A percentile compares a stretch with the other conserved stretches of the same genome.
phyloP scores from a whole-genome alignment of 2,113 vertebrate genomes.

The Triplophysa tibetana region DNA sequence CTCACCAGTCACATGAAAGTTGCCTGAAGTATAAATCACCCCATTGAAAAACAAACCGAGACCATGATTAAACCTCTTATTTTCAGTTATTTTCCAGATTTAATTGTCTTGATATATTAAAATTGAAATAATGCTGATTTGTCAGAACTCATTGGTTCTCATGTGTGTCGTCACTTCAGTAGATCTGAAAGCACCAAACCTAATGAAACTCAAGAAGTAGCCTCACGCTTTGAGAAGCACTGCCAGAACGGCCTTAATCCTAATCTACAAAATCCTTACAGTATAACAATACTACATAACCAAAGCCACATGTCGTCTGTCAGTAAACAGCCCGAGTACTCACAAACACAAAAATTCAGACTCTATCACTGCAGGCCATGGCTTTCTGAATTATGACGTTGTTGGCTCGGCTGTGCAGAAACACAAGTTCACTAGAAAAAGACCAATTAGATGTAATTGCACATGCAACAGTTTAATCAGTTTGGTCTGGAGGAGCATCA shows the following conservation, averaged over 20 bases:
- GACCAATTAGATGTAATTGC: slow-evolving; percentile 51
- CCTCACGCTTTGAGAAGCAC: too few species aligned
- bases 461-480: slow-evolving; percentile 46
- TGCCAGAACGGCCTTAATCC: slow-evolving; percentile 29
- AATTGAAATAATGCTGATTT: too few species aligned
- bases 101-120: too few species aligned
- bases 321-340: slow-evolving; percentile 9
- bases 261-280: slow-evolving; percentile 60
- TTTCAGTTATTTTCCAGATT: too few species aligned
- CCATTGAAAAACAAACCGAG: too few species aligned
- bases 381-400: slow-evolving; percentile 26
- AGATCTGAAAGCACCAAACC: too few species aligned
- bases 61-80: too few species aligned
- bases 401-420: slow-evolving; percentile 24
- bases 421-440: slow-evolving; percentile 16
- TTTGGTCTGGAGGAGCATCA: slow-evolving; percentile 23
- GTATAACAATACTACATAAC: slow-evolving; percentile 63
- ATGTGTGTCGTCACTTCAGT: too few species aligned
- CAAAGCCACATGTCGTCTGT: slow-evolving; percentile 64
- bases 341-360: slow-evolving; percentile 3
- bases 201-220: too few species aligned
- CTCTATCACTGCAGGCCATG: slow-evolving; percentile 25
- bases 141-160: too few species aligned
- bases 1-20: neutral
- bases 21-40: neutral